Evolutionary conservation across 2,113 vertebrate genomes (phyloP).

Genomic region (Oreochromis tanganicae): DNA sequence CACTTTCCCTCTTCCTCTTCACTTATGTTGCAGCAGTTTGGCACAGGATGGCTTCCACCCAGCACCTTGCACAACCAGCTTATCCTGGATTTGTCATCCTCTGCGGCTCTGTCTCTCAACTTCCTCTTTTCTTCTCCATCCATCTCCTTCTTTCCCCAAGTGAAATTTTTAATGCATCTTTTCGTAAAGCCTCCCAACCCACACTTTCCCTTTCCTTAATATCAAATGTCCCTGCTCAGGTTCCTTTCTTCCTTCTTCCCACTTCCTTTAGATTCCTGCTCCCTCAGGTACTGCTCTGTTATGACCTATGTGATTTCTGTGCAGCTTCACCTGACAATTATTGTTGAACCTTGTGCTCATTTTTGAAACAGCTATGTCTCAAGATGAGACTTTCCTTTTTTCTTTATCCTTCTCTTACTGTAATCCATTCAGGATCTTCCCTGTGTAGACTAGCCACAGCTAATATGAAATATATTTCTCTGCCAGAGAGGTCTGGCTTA

Average conservation of each 20-base stretch:
- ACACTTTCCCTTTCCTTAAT: neutral
- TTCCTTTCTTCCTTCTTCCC: neutral
- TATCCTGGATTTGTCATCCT: constrained; percentile 54
- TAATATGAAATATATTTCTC: neutral
- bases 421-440: neutral
- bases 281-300: neutral
- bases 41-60: neutral
- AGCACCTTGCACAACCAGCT: constrained; percentile 10
- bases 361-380: neutral
- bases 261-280: neutral
- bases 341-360: neutral
- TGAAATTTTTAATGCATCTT: neutral
- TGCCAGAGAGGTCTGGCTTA: neutral
- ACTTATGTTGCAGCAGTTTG: neutral
- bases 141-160: neutral
- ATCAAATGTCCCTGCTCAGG: neutral
- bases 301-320: neutral
- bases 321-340: neutral
- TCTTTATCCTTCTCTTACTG: neutral
- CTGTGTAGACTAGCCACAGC: neutral
- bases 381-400: neutral
- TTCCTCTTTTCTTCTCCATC: neutral
- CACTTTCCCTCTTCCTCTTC: neutral
- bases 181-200: neutral
- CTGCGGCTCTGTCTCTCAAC: neutral